These are phyloP conservation scores for Xestia xanthographa DNA, from an alignment of 2,888 invertebrate species.

Conservation along the genomic window DNA sequence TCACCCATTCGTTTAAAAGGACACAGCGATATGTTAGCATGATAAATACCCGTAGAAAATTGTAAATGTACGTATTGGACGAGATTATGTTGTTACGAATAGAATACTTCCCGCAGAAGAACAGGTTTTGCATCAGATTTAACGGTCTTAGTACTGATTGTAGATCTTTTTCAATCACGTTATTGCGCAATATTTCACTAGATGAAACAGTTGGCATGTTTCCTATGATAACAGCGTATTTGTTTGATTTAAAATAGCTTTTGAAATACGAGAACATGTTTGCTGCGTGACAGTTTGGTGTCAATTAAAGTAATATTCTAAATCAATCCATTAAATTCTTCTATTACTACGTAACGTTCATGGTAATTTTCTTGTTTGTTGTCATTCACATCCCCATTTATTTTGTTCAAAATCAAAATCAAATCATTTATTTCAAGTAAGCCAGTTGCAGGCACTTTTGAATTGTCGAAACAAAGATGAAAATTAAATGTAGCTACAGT, in stretches of 20 bases:
- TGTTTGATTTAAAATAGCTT: background rate
- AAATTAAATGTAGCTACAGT: too few relatives aligned
- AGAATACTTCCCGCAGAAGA: constrained; percentile 19
- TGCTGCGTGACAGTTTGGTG: background rate
- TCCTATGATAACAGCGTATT: background rate
- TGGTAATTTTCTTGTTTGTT: background rate
- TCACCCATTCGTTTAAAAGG: background rate
- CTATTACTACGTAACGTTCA: background rate
- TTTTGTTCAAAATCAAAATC: too few relatives aligned
- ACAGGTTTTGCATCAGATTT: constrained; percentile 15
- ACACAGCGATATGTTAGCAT: background rate
- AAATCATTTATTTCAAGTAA: too few relatives aligned
- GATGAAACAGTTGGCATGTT: background rate
- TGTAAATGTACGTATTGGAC: background rate
- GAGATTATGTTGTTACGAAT: constrained; percentile 12
- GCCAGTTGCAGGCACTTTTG: too few relatives aligned
- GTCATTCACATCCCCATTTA: background rate
- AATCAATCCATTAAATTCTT: background rate
- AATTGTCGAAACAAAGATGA: too few relatives aligned
- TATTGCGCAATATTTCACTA: background rate
- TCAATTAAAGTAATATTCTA: background rate
- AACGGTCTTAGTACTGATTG: constrained; percentile 35
- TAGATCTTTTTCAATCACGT: constrained; percentile 25
- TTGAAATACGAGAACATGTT: background rate
- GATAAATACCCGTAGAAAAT: background rate